phyloP scores from a whole-genome alignment of 2,888 invertebrate species.

The Orthonevra nobilis region DNA sequence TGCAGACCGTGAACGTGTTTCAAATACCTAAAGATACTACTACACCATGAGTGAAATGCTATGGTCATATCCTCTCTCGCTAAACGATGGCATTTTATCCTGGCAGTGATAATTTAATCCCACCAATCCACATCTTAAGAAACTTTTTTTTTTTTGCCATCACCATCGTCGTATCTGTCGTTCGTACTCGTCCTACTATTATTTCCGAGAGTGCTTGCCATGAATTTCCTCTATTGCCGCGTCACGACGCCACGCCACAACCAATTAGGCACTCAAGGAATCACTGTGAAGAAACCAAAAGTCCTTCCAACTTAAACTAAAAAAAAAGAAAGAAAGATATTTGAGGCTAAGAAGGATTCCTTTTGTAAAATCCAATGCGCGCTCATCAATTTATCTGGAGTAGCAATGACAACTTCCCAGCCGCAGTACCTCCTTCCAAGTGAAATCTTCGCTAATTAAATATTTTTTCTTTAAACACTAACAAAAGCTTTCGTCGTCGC shows the following conservation, averaged over 20 bases:
- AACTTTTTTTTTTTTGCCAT: constrained; percentile 9
- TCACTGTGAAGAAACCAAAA: constrained; percentile 55
- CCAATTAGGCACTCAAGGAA: constrained; percentile 67
- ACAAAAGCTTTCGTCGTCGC: constrained; percentile 48
- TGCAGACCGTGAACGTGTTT: constrained; percentile 67
- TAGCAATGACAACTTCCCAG: constrained; percentile 58
- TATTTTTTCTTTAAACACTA: constrained; percentile 69
- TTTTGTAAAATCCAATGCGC: constrained; percentile 53
- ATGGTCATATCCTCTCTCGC: constrained; percentile 33
- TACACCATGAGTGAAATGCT: constrained; percentile 38
- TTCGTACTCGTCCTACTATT: constrained; percentile 3
- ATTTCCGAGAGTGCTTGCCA: constrained; percentile 53
- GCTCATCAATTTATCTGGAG: constrained; percentile 68
- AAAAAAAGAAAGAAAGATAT: background rate
- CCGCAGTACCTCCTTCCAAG: constrained; percentile 27
- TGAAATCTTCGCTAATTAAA: constrained; percentile 67
- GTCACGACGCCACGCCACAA: constrained; percentile 27
- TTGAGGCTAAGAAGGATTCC: too few species aligned
- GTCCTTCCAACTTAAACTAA: constrained; percentile 16
- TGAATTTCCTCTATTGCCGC: constrained; percentile 50
- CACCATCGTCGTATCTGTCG: too few species aligned
- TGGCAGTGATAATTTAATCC: constrained; percentile 68
- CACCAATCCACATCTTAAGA: constrained; percentile 50
- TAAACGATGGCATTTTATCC: constrained; percentile 70
- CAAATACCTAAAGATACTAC: constrained; percentile 64